Evolutionary conservation across 2,797 vertebrate genomes (phyloP).

Genomic region (Enteromius viviparus): DNA sequence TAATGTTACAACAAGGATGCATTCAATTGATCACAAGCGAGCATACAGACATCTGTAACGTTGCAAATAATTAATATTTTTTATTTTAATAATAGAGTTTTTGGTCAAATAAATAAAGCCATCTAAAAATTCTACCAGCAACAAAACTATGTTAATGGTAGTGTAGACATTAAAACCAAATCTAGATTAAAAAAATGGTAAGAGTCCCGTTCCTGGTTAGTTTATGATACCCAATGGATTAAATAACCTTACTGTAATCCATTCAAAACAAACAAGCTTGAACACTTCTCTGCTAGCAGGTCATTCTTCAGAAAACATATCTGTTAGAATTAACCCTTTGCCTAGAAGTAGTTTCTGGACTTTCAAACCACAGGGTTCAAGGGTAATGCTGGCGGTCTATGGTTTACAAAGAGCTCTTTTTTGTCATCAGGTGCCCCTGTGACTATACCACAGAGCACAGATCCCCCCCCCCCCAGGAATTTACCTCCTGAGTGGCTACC

Average conservation of each 20-base stretch:
- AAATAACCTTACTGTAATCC: background rate
- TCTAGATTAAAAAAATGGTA: background rate
- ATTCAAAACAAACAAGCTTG: background rate
- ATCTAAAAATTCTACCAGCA: background rate
- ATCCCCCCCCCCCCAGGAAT: constrained; percentile 68
- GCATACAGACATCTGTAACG: background rate
- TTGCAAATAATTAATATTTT: background rate
- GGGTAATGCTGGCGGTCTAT: constrained; percentile 36
- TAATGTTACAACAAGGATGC: background rate
- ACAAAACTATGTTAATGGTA: background rate
- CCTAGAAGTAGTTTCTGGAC: background rate
- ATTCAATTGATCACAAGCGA: background rate
- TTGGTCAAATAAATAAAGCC: background rate
- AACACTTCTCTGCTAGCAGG: background rate
- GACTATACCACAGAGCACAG: constrained; percentile 19
- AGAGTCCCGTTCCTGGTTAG: background rate
- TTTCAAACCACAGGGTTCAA: constrained; percentile 23
- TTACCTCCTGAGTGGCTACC: constrained; percentile 65
- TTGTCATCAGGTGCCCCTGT: constrained; percentile 24
- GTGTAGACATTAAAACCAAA: background rate
- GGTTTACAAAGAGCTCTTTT: constrained; percentile 62
- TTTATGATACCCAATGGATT: background rate
- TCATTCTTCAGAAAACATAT: background rate
- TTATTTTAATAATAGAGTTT: too few relatives aligned
- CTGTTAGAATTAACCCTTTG: background rate